Evolutionary conservation across 1,140 invertebrate genomes (phyloP), one percentile per base, ranked within the genome.

Genomic region (Sminthurinus signatus): DNA sequence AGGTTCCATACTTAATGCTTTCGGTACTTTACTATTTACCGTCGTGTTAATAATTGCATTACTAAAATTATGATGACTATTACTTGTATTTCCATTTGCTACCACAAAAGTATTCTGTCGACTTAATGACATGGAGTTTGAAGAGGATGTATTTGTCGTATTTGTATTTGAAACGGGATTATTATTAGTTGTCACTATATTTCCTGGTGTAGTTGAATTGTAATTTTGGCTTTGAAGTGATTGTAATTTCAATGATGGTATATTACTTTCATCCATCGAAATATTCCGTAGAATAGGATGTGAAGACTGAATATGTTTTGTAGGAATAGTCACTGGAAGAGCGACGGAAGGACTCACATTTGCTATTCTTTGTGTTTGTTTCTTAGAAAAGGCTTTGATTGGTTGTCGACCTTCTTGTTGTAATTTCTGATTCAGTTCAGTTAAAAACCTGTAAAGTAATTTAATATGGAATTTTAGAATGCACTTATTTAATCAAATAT

Each of bases 361-460:
- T 31, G 55, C 46, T 4, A 48, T 52, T 51, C 63, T 27, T 23
- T 10, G 27, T 10, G 19, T 29, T 31, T 56, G 29, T 19, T 56
- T 56, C n/a, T 63, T 67, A 10, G 69, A 71, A 48, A 56, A 65
- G 0, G 69, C 51, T 1, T 63, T 42, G 36, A 71, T 61, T 8
- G 70, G 57, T 43, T 36, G 15, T 21, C 66, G 21, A 8, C 66
- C 70, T 52, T 68, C 70, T 28, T 62, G 48, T 51, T 71, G 62
- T 29, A 71, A 32, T 56, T 71, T 71, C 31, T 64, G 46, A 44
- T 64, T 68, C 23, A 71, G 55, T 60, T 71, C 70, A 5, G 64
- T 17, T 25, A 71, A 36, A 62, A 71, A 71, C 44, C 70, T 71
- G 32, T n/a, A n/a, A n/a, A n/a, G n/a, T n/a, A n/a, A n/a, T n/a